Base-by-base conservation (phyloP, 2,888 invertebrate species). In the Rhaphigaster nebulosa region DNA sequence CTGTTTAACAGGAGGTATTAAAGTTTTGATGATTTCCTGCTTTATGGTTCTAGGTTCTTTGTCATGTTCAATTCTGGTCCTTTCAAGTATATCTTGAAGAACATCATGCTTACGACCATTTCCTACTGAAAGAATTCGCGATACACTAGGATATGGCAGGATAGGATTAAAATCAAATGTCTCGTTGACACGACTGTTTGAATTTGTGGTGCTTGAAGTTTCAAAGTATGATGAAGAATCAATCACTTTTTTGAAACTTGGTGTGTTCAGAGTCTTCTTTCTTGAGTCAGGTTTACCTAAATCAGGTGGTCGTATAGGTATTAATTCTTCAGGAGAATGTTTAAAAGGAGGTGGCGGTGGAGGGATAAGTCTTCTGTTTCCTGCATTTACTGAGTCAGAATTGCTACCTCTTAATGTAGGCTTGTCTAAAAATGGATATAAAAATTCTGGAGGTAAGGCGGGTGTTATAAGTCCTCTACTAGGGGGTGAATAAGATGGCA, bases 341-440 rank as follows among this genome's bases (percentile, higher is more conserved):
- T 92, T 92, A 26, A 92, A 92, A 93, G 97, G 96, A 91, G 97
- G 94, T 91, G 97, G 97, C 0, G 97, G 97, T 29, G 97, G 97
- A 29, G 97, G 97, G 92, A 97, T 96, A 0, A 97, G 97, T 92
- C 97, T 95, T 92, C 97, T 94, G 93, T 96, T 96, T 92, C 95
- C 95, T 93, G 96, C 96, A 93, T 95, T 95, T 89, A 89, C 94
- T 94, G 90, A 91, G 84, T 96, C 95, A 60, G 95, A 95, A 92
- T 95, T 95, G n/a, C 95, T 95, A 92, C 97, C 97, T 93, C 97
- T 95, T 91, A 98, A 94, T 87, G 97, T 98, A 90, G 97, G 97
- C 94, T 97, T 97, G 93, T 97, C 97, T n/a, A 97, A 97, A 93
- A 97, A 97, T 0, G 97, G 97, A 94, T 97, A 97, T 92, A 96